Base-by-base conservation (phyloP, 2,797 vertebrate species). In the Spinibarbus caldwelli region DNA sequence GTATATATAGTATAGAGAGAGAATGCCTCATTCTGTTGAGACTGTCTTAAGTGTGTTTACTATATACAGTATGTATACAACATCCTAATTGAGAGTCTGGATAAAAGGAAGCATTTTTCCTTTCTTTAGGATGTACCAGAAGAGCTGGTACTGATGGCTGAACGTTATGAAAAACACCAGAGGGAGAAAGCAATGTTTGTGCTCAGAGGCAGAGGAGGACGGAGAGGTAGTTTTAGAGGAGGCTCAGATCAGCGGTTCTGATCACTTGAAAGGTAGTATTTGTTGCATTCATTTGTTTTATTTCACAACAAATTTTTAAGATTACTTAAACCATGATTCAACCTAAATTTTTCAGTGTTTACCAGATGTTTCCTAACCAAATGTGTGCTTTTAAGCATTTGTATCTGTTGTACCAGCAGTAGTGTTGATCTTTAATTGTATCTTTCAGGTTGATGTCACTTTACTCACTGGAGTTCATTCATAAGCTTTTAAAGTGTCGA, bases 101-200 rank as follows among this genome's bases (percentile, higher is more conserved):
- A 47, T 34, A 80, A 80, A 79, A 11, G 26, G 3, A 41, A 54
- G 45, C n/a, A 11, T 72, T 71, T 9, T 57, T 77, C 1, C 2
- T 59, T 79, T 49, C 5, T 89, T 67, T 89, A 99, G 98, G 95
- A 94, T 0, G 94, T 99, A 76, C 98, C 98, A 9, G 93, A 94
- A 0, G 95, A 98, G 66, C 95, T 99, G 85, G 82, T 96, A 47
- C 89, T 94, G 5, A 99, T 99, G 98, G 97, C 98, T 45, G 95
- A 97, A 85, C 94, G 97, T 86, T 99, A 96, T 9, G 96, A 96
- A 75, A 95, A 96, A 78, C 94, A 95, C 91, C 95, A 95, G 90
- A 90, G 90, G 64, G 96, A 94, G 87, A 96, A 86, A 80, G 93
- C 94, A 88, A 11, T 89, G 68, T 87, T 54, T 81, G 91, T 88